Base-by-base conservation (phyloP, 2,888 invertebrate genomes). In the Ormia ochracea region DNA sequence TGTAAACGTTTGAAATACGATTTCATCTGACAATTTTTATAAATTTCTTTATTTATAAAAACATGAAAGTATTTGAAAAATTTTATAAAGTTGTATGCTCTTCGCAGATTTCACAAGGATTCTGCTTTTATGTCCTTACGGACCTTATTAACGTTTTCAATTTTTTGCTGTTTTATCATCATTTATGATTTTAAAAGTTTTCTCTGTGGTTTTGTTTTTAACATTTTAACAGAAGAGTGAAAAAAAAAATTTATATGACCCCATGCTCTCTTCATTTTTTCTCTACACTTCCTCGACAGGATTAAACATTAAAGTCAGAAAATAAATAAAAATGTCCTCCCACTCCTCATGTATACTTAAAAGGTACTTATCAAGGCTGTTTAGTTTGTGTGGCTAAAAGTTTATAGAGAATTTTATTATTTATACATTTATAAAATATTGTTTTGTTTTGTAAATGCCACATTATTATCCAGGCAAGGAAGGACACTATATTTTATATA, bases 351-450 rank as follows among this genome's bases (percentile, higher is more conserved):
- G 21, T 56, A 68, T 54, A 41, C 61, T 75, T 75, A 66, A 72
- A 72, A 72, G 66, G 75, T 68, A 72, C 66, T 80, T 80, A 66
- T 75, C 76, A 61, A 72, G 70, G 76, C 68, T 68, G 54, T 72
- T 75, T 74, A 73, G 70, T 21, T 56, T 70, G 48, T 75, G 70
- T 69, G 79, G 75, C 50, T 72, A 5, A 14, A 72, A 61, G 38
- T 61, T 79, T 65, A 70, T 70, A 72, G 48, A 56, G 48, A 80
- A 33, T 68, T 80, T 68, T 76, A 72, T 80, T 76, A 68, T 80
- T 80, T 72, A 63, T 56, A 68, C 76, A 72, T 72, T 80, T 72
- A 41, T 63, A 41, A 72, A 76, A 72, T 79, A 69, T 75, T 80
- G 59, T 72, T 56, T 70, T 65, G 50, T 50, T 70, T 28, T 19